Conservation (phyloP, 2,113 vertebrate genomes). For the Egretta garzetta region DNA sequence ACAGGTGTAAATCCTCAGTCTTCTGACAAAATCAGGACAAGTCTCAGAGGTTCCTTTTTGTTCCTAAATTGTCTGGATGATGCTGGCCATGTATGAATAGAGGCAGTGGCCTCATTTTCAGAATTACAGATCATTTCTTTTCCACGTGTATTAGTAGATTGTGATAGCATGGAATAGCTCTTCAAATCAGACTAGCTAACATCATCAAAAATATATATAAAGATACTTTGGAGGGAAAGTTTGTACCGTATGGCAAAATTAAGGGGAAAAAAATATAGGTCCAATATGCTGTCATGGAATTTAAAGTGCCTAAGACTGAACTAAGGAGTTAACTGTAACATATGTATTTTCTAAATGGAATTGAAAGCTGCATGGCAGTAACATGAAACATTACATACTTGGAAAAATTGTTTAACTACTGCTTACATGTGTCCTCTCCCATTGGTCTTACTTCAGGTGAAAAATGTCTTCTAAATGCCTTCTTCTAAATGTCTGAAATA, state of each 20-base stretch:
- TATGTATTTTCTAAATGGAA: not conserved
- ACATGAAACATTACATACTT: not conserved
- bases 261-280: not conserved
- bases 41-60: not conserved
- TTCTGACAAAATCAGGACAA: not conserved
- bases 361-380: not conserved
- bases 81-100: not conserved
- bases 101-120: not conserved
- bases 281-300: not conserved
- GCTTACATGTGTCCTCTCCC: not conserved
- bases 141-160: not conserved
- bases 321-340: not conserved
- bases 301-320: not conserved
- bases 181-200: not conserved
- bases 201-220: not conserved
- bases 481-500: not conserved
- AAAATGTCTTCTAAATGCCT: not conserved
- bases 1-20: not conserved
- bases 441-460: not conserved
- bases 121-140: not conserved
- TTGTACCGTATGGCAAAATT: not conserved
- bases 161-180: not conserved
- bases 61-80: not conserved
- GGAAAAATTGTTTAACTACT: not conserved
- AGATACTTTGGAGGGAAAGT: not conserved